Percentiles rank a stretch among this genome's conserved stretches.
These are phyloP conservation scores for Cataglyphis hispanica DNA, from an alignment of 1,140 invertebrate species.

Conservation along the genomic window DNA sequence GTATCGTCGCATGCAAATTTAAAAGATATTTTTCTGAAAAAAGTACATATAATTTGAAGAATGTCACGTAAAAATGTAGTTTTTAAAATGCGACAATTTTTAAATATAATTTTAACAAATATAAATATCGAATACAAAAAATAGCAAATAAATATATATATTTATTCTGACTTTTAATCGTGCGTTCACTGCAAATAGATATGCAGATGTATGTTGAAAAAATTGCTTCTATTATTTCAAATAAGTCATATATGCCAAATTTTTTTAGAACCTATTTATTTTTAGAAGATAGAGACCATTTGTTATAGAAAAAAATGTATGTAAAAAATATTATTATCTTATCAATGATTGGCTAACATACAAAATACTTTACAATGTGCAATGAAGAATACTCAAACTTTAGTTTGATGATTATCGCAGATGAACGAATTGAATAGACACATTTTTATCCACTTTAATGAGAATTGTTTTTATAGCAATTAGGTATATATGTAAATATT, in stretches of 20 bases:
- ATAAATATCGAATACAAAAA: constrained; percentile 36
- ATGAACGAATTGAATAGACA: background rate
- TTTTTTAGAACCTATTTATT: constrained; percentile 12
- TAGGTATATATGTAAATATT: constrained; percentile 43
- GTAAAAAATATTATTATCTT: constrained; percentile 4
- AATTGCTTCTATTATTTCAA: constrained; percentile 25
- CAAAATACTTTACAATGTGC: constrained; percentile 30
- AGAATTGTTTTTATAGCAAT: constrained; percentile 57
- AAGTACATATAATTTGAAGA: constrained; percentile 26
- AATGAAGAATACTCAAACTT: constrained; percentile 25
- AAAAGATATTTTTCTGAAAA: constrained; percentile 39
- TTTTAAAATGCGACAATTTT: constrained; percentile 24
- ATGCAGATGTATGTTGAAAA: background rate
- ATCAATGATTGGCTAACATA: constrained; percentile 24
- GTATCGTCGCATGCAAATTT: background rate
- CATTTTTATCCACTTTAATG: constrained; percentile 42
- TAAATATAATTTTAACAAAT: constrained; percentile 41
- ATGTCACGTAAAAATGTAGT: background rate
- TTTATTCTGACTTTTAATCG: background rate
- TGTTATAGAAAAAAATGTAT: background rate
- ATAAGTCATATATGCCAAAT: constrained; percentile 3
- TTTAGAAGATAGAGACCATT: constrained; percentile 9
- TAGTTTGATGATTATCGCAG: constrained; percentile 40
- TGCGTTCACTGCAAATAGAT: constrained; percentile 6
- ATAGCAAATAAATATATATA: constrained; percentile 29